phyloP scores from a whole-genome alignment of 92 coral and sea anemone genomes.

The Micromussa lordhowensis region DNA sequence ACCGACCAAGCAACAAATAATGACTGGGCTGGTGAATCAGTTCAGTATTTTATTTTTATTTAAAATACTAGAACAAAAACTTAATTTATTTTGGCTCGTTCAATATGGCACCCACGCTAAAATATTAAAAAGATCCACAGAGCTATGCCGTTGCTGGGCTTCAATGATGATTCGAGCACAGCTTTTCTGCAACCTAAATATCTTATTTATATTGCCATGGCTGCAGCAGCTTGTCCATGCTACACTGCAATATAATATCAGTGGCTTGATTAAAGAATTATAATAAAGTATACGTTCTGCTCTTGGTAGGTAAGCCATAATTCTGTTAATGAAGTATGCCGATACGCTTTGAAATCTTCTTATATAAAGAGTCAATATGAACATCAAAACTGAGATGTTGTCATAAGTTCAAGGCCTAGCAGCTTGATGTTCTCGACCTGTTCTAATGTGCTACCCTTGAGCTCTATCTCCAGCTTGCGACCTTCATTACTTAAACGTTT shows the following conservation, averaged over 20 bases:
- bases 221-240: constrained; percentile 34
- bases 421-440: no score
- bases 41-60: no score
- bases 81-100: no score
- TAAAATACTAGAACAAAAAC: no score
- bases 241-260: constrained; percentile 23
- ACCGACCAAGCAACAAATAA: not conserved
- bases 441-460: constrained; percentile 15
- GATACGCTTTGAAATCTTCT: constrained; percentile 39
- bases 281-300: constrained; percentile 37
- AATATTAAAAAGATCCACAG: constrained; percentile 19
- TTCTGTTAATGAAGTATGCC: constrained; percentile 26
- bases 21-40: not conserved
- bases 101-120: constrained; percentile 21
- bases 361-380: constrained; percentile 30
- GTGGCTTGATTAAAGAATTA: constrained; percentile 29
- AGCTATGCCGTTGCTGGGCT: constrained; percentile 30
- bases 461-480: constrained; percentile 7
- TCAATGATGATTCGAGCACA: constrained; percentile 33
- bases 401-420: constrained; percentile 8
- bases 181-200: constrained; percentile 45
- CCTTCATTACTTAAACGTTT: not conserved
- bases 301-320: constrained; percentile 45
- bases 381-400: constrained; percentile 19
- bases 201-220: constrained; percentile 27